Evolutionary conservation across 2,113 vertebrate genomes (phyloP), one percentile per base, ranked within the genome.

Genomic region (Chaenogobius annularis): DNA sequence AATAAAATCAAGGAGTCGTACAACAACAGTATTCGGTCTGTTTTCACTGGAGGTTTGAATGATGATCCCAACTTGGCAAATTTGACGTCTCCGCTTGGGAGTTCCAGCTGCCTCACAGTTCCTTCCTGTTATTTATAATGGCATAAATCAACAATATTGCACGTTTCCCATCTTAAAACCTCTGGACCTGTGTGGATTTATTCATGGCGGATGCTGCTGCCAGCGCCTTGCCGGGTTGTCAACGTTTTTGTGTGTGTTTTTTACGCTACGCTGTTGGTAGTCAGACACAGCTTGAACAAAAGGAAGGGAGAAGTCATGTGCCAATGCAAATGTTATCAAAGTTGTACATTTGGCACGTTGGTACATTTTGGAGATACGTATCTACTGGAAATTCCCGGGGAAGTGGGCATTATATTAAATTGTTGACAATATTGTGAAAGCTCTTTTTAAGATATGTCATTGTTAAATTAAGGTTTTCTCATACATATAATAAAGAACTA

Each of bases 111-210:
- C 19, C 55, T 82, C 78, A 74, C 77, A 79, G 67, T 85, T 82
- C 66, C 84, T 87, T 90, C 80, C 83, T 84, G 74, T 88, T 82
- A 78, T 86, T 83, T 84, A 78, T 82, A 81, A 81, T 87, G 74
- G 66, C 78, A 84, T 79, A 87, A 87, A 85, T 85, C 80, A 72
- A 58, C 68, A 81, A 46, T 73, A 75, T 76, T 20, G 43, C 74
- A 54, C 69, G 69, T 67, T 81, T 81, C 74, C 75, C 67, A 14
- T 82, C 64, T 73, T 79, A 79, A 83, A 84, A 58, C 73, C 66
- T 80, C 69, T 68, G 73, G 72, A 80, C 69, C 37, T 73, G 66
- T 31, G 31, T 66, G 80, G 74, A 89, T 86, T 76, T 80, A 89
- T 87, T 82, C 52, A 20, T 78, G 68, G 50, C 74, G 77, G 79